These are phyloP conservation scores for Danio choprae DNA, from an alignment of 2,797 vertebrate species.

Conservation along the genomic window DNA sequence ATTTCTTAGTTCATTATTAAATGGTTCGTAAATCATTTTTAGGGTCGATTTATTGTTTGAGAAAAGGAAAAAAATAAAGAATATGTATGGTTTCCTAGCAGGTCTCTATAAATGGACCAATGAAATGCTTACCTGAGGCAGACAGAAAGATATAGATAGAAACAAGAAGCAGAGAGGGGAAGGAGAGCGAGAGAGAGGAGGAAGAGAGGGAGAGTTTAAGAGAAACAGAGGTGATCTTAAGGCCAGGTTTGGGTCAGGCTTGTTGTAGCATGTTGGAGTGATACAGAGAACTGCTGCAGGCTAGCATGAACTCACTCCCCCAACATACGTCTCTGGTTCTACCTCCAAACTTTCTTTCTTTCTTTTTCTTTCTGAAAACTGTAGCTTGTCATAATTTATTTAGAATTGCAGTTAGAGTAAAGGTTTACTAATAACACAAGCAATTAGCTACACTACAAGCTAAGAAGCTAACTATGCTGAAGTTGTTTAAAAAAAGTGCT, in stretches of 20 bases:
- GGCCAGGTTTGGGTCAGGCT: slow-evolving; percentile 58
- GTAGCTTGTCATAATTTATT: not conserved
- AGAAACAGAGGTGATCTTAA: slow-evolving; percentile 48
- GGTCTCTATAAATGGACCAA: slow-evolving; percentile 31
- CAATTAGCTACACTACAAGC: not conserved
- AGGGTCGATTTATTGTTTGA: slow-evolving; percentile 29
- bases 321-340: slow-evolving; percentile 22
- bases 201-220: slow-evolving; percentile 51
- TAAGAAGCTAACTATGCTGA: not conserved
- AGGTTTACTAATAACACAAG: not conserved
- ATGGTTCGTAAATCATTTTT: slow-evolving; percentile 50
- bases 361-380: not conserved
- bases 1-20: slow-evolving; percentile 37
- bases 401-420: not conserved
- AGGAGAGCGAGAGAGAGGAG: slow-evolving; percentile 29
- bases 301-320: slow-evolving; percentile 32
- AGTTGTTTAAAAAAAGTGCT: not conserved
- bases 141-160: slow-evolving; percentile 41
- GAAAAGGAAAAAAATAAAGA: not conserved
- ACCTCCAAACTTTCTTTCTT: not conserved
- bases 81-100: slow-evolving; percentile 29
- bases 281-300: slow-evolving; percentile 41
- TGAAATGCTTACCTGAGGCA: slow-evolving; percentile 62
- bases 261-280: slow-evolving; percentile 53
- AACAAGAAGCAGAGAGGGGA: slow-evolving; percentile 24